phyloP scores from a whole-genome alignment of 2,113 vertebrate genomes.

The Ancistrus triradiatus region DNA sequence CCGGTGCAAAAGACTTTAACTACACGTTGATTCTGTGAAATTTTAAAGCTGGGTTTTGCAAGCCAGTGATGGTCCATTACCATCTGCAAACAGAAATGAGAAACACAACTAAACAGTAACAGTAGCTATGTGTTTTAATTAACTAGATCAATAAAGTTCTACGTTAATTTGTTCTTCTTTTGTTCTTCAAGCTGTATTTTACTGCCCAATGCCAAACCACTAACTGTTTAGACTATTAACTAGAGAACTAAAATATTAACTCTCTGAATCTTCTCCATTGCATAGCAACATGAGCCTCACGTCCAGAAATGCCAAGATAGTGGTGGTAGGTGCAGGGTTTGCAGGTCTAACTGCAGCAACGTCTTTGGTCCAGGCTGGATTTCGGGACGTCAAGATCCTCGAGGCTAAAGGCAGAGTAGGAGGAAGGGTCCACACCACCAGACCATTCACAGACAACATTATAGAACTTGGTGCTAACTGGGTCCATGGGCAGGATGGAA shows the following conservation, averaged over 20 bases:
- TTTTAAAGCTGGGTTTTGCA: too few species aligned
- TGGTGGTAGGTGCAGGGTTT: slow-evolving; percentile 55
- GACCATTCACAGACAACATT: slow-evolving; percentile 45
- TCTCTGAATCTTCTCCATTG: background rate
- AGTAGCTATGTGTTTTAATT: too few species aligned
- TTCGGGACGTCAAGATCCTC: slow-evolving; percentile 43
- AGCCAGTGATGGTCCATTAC: too few species aligned
- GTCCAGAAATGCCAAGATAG: slow-evolving; percentile 31
- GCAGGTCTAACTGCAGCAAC: slow-evolving; percentile 52
- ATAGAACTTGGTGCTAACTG: slow-evolving; percentile 57
- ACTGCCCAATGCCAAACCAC: too few species aligned
- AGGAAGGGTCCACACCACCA: slow-evolving; percentile 48
- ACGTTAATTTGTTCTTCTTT: too few species aligned
- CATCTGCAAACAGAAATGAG: too few species aligned
- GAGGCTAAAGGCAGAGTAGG: slow-evolving; percentile 50
- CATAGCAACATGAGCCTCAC: slow-evolving; percentile 14
- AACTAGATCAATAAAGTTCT: too few species aligned
- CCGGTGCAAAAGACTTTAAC: background rate
- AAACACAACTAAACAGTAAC: too few species aligned
- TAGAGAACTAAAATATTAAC: too few species aligned
- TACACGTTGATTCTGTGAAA: too few species aligned
- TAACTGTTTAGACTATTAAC: too few species aligned
- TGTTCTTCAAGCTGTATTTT: too few species aligned
- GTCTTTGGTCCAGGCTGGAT: slow-evolving; percentile 44
- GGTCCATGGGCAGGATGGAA: slow-evolving; percentile 54